Evolutionary conservation across 2,888 invertebrate species (phyloP).

Genomic region (Eupithecia tripunctaria): DNA sequence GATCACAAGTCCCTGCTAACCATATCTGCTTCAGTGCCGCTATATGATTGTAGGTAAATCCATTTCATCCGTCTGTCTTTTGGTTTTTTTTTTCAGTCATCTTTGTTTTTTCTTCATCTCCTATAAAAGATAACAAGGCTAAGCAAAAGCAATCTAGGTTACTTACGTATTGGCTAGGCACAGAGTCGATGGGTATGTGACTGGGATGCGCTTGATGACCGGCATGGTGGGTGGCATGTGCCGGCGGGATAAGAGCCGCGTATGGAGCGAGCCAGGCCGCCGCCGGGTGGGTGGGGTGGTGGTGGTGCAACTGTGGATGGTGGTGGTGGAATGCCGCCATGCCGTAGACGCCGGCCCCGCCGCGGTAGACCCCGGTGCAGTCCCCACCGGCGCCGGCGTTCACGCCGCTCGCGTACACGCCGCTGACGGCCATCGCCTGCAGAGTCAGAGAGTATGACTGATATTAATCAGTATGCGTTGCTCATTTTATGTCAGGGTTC

Average conservation of each 20-base stretch:
- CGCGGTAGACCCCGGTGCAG: slow-evolving; percentile 77
- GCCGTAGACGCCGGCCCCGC: slow-evolving; percentile 75
- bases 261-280: slow-evolving; percentile 79
- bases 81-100: not conserved
- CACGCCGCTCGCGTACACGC: slow-evolving; percentile 74
- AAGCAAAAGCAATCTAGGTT: not conserved
- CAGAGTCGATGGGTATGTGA: slow-evolving; percentile 79
- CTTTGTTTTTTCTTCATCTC: not conserved
- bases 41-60: not conserved
- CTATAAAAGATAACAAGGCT: not conserved
- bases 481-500: slow-evolving; percentile 30
- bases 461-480: slow-evolving; percentile 44
- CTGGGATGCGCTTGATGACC: slow-evolving; percentile 72
- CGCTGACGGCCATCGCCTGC: slow-evolving; percentile 77
- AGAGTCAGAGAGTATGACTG: slow-evolving; percentile 42
- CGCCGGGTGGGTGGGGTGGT: slow-evolving; percentile 74
- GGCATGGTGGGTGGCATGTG: slow-evolving; percentile 70
- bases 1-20: not conserved
- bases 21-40: not conserved
- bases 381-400: slow-evolving; percentile 69
- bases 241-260: slow-evolving; percentile 75
- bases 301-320: slow-evolving; percentile 76
- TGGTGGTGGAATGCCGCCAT: slow-evolving; percentile 78
- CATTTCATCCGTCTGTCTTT: not conserved
- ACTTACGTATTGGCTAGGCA: slow-evolving; percentile 83